These are phyloP conservation scores for Hypsopygia costalis DNA, from an alignment of 2,888 invertebrate genomes.

Conservation along the genomic window DNA sequence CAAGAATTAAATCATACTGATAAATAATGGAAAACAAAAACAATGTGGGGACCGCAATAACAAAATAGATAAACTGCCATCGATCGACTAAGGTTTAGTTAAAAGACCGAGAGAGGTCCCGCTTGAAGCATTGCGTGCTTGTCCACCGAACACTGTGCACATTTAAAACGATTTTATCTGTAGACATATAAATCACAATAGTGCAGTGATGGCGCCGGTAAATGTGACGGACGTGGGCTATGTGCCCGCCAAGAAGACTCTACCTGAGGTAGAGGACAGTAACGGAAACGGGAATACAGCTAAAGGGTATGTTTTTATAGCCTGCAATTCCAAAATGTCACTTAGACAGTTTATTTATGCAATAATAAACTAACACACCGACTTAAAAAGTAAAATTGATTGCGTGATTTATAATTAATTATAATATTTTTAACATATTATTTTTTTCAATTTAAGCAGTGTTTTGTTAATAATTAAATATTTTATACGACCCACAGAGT, in stretches of 20 bases:
- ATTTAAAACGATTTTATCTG: conserved; percentile 23
- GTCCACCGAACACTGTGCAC: conserved; percentile 51
- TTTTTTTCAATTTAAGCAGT: too few relatives aligned
- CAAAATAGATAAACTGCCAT: conserved; percentile 13
- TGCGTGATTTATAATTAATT: too few relatives aligned
- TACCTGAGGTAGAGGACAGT: conserved; percentile 67
- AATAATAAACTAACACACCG: too few relatives aligned
- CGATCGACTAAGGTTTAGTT: conserved; percentile 37
- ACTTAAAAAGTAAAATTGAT: too few relatives aligned
- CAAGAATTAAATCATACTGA: conserved; percentile 9
- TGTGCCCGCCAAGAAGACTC: conserved; percentile 48
- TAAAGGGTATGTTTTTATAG: conserved; percentile 31
- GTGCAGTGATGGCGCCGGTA: conserved; percentile 69
- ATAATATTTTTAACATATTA: too few relatives aligned
- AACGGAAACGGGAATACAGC: conserved; percentile 24
- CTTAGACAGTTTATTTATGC: too few relatives aligned
- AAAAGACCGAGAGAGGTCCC: conserved; percentile 42
- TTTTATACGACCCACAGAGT: too few relatives aligned
- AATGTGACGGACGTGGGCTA: conserved; percentile 56
- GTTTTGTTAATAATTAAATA: too few relatives aligned
- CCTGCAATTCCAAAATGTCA: too few relatives aligned
- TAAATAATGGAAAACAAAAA: conserved; percentile 4
- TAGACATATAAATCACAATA: conserved; percentile 23
- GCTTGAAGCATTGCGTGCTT: conserved; percentile 52
- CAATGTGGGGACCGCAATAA: conserved; percentile 5